phyloP scores from a whole-genome alignment of 92 coral and sea anemone species.

The Porites cylindrica region DNA sequence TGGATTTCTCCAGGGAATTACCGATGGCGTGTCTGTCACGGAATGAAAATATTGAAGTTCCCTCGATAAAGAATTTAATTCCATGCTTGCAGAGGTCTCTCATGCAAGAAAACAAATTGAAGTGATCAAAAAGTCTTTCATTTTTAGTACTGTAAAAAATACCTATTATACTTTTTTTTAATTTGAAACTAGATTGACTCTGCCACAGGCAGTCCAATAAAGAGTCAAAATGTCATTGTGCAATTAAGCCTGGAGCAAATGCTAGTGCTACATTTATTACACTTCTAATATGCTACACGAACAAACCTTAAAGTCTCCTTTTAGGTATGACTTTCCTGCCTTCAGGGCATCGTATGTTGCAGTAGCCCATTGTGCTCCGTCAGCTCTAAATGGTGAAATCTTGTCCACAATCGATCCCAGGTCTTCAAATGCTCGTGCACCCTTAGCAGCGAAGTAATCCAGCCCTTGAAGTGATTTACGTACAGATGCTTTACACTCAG shows the following conservation, averaged over 20 bases:
- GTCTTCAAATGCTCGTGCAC: constrained; percentile 31
- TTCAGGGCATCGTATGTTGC: not conserved
- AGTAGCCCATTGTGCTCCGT: constrained; percentile 4
- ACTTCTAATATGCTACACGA: not conserved
- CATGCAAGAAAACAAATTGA: too few relatives aligned
- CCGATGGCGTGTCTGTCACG: too few relatives aligned
- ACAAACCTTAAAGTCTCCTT: constrained; percentile 38
- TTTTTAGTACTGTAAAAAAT: too few relatives aligned
- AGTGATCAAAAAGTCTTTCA: too few relatives aligned
- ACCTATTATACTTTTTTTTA: not conserved
- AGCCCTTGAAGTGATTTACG: constrained; percentile 52
- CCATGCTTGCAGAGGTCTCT: too few relatives aligned
- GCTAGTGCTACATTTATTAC: constrained; percentile 7
- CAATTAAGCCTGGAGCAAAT: not conserved
- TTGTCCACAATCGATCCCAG: constrained; percentile 13
- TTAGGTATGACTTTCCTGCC: constrained; percentile 36
- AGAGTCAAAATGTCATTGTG: constrained; percentile 11
- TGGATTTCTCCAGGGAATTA: too few relatives aligned
- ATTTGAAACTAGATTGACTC: not conserved
- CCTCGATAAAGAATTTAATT: too few relatives aligned
- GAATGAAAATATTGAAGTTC: too few relatives aligned
- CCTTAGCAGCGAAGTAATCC: constrained; percentile 42
- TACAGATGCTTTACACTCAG: constrained; percentile 39
- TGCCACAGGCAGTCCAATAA: not conserved
- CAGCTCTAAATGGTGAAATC: constrained; percentile 15